Evolutionary conservation across 2,888 invertebrate genomes (phyloP).

Genomic region (Agonopterix arenella): DNA sequence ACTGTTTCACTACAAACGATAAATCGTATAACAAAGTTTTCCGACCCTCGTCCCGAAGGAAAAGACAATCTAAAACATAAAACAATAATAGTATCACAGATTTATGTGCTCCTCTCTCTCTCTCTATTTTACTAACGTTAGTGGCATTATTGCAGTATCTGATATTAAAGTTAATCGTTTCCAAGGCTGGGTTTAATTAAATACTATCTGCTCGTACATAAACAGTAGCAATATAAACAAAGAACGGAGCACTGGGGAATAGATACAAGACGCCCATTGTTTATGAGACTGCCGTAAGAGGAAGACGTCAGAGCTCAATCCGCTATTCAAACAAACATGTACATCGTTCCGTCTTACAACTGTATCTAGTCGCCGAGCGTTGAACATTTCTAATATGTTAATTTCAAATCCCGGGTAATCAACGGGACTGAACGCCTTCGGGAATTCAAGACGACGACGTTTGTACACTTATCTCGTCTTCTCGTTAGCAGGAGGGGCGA

Average conservation of each 20-base stretch:
- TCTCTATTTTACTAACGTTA: constrained; percentile 1
- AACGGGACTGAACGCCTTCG: constrained; percentile 60
- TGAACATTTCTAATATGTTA: constrained; percentile 60
- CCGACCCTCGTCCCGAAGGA: neutral
- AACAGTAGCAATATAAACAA: constrained; percentile 22
- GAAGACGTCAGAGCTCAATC: constrained; percentile 49
- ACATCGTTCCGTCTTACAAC: constrained; percentile 28
- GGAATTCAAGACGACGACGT: constrained; percentile 66
- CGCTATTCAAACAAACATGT: constrained; percentile 52
- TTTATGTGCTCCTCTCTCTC: constrained; percentile 2
- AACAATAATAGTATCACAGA: constrained; percentile 2
- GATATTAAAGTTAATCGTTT: constrained; percentile 21
- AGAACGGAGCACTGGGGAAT: constrained; percentile 16
- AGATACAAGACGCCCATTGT: constrained; percentile 38
- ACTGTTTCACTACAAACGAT: constrained; percentile 19
- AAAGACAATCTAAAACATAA: constrained; percentile 1
- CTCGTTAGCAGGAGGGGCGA: constrained; percentile 64
- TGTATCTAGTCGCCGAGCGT: constrained; percentile 19
- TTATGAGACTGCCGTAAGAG: constrained; percentile 37
- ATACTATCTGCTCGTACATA: constrained; percentile 14
- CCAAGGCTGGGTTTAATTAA: constrained; percentile 19
- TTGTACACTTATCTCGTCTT: constrained; percentile 71
- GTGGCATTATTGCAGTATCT: constrained; percentile 12
- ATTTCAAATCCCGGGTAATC: constrained; percentile 68
- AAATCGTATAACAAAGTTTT: constrained; percentile 3